These are phyloP conservation scores for Cinara cedri DNA, from an alignment of 2,888 invertebrate species.

Conservation along the genomic window DNA sequence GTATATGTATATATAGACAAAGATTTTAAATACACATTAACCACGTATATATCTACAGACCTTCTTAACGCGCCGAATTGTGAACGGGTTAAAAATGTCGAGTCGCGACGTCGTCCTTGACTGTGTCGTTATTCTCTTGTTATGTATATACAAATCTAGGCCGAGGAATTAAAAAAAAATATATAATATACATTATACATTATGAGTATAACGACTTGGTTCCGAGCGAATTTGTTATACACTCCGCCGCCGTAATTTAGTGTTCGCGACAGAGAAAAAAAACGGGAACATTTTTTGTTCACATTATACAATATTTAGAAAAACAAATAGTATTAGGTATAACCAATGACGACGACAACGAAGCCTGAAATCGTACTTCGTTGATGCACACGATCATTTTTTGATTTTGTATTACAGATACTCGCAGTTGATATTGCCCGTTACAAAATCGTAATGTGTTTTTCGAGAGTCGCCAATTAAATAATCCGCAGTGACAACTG, in stretches of 20 bases:
- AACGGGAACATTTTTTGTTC: too few species aligned
- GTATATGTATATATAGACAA: background rate
- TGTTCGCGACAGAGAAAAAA: too few species aligned
- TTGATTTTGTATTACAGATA: too few species aligned
- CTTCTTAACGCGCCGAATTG: constrained; percentile 19
- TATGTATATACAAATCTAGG: constrained; percentile 18
- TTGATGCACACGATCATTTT: background rate
- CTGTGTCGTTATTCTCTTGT: constrained; percentile 4
- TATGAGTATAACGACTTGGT: background rate
- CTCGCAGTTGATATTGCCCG: too few species aligned
- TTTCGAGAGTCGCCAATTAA: background rate
- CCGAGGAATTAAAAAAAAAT: constrained; percentile 28
- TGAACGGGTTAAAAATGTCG: constrained; percentile 33
- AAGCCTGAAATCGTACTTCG: too few species aligned
- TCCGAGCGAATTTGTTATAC: background rate
- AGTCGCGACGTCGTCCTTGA: constrained; percentile 39
- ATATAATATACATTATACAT: background rate
- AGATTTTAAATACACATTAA: constrained; percentile 44
- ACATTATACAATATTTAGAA: too few species aligned
- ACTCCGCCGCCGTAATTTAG: too few species aligned
- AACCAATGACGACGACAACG: too few species aligned
- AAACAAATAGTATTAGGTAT: too few species aligned
- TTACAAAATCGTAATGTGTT: too few species aligned
- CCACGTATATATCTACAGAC: background rate
- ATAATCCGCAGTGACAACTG: background rate